Percentiles rank a stretch among this genome's conserved stretches.
Conservation (phyloP, 2,888 invertebrate species). For the Athrips mouffetella region DNA sequence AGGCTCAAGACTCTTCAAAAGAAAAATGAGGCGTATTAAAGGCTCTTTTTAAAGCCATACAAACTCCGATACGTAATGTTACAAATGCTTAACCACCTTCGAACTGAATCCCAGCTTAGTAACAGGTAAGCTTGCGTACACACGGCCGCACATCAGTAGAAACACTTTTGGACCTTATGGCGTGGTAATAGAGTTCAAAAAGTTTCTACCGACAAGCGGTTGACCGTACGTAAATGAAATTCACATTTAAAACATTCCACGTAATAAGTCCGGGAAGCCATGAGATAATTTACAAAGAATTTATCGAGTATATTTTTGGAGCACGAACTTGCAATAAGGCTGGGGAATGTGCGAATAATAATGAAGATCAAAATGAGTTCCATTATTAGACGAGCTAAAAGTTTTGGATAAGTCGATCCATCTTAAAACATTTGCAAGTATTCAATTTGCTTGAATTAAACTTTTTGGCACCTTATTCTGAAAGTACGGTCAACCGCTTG, state of each 20-base stretch:
- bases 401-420: background rate
- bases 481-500: too few relatives aligned
- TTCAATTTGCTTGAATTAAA: too few relatives aligned
- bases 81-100: conserved; percentile 53
- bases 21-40: conserved; percentile 5
- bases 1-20: too few relatives aligned
- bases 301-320: conserved; percentile 11
- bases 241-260: background rate
- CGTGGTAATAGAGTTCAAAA: too few relatives aligned
- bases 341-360: background rate
- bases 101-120: conserved; percentile 39
- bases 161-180: too few relatives aligned
- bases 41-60: conserved; percentile 35
- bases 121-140: conserved; percentile 30
- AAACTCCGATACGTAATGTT: conserved; percentile 34
- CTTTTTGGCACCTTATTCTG: too few relatives aligned
- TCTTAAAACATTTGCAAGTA: background rate
- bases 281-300: conserved; percentile 6
- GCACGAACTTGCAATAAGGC: conserved; percentile 10
- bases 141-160: too few relatives aligned
- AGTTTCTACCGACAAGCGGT: too few relatives aligned
- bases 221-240: conserved; percentile 23
- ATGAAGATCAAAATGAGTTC: conserved; percentile 2
- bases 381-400: background rate
- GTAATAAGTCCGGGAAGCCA: background rate